phyloP scores from a whole-genome alignment of 2,888 invertebrate species.

The Epistrophe grossulariae region DNA sequence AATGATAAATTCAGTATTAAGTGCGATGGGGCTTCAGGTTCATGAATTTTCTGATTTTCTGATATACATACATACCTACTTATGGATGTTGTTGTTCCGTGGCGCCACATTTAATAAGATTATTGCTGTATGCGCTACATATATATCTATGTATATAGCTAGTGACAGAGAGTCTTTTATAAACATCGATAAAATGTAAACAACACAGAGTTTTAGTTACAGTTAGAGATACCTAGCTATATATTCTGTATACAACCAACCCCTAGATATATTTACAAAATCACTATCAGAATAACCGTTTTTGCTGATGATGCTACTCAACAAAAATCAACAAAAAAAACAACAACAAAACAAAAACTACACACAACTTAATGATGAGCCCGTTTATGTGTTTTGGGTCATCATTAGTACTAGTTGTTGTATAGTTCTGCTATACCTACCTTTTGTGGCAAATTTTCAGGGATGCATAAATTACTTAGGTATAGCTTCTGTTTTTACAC shows the following conservation, averaged over 20 bases:
- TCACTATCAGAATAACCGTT: constrained; percentile 9
- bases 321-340: constrained; percentile 5
- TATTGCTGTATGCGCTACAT: neutral
- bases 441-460: constrained; percentile 17
- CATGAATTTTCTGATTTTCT: constrained; percentile 31
- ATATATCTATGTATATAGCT: neutral
- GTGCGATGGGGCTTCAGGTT: constrained; percentile 26
- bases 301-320: constrained; percentile 30
- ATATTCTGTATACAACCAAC: neutral
- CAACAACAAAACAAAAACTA: neutral
- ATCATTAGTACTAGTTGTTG: neutral
- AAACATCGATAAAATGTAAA: constrained; percentile 14
- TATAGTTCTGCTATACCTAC: neutral
- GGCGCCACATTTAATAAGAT: constrained; percentile 33
- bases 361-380: constrained; percentile 1
- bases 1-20: constrained; percentile 9
- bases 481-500: constrained; percentile 31
- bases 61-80: neutral
- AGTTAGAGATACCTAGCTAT: neutral
- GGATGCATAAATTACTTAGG: constrained; percentile 33
- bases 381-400: constrained; percentile 26
- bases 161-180: neutral
- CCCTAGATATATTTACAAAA: neutral
- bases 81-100: neutral
- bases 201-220: neutral